Evolutionary conservation across 2,888 invertebrate species (phyloP), one percentile per base, ranked within the genome.

Genomic region (Lasioglossum pauxillum): DNA sequence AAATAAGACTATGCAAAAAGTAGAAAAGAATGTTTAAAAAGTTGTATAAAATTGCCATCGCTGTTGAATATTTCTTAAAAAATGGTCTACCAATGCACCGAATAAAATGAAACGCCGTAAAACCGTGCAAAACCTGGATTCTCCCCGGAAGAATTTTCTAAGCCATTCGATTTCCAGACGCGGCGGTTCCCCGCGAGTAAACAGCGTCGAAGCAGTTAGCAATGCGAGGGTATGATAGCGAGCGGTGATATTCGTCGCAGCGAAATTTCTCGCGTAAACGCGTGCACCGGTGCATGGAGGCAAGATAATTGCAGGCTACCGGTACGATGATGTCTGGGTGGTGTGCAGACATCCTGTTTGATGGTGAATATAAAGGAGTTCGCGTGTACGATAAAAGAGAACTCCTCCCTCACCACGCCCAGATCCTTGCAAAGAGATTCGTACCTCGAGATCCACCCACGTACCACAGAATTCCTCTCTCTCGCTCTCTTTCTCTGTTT

Each of bases 331-430:
- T 31, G 77, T 64, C 35, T 27, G 19, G 35, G 8, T 31, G 41
- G 64, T 41, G 82, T 46, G 69, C 38, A 71, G 38, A 60, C 57
- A 88, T 91, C 87, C 87, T 80, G 86, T 78, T 76, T 75, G 88
- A 75, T 89, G 84, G 86, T 78, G 85, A 88, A 89, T 89, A 91
- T 88, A 92, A 91, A 92, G 90, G 90, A 90, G 87, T 88, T 74
- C 84, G 86, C 83, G 80, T 87, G 78, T 14, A 79, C 86, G 82
- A 91, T 88, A 89, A 85, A 89, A 74, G 92, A 91, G 91, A 87
- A 92, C 93, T 93, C 93, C 93, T 92, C 93, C 92, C 92, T 92
- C 92, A 93, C 93, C 93, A 93, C 93, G 92, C 92, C 93, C 93
- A 92, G 90, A 89, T 75, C 80, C 88, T 89, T 83, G 81, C 85